Conservation (phyloP, 1,140 invertebrate genomes). For the Macrosteles quadrilineatus region DNA sequence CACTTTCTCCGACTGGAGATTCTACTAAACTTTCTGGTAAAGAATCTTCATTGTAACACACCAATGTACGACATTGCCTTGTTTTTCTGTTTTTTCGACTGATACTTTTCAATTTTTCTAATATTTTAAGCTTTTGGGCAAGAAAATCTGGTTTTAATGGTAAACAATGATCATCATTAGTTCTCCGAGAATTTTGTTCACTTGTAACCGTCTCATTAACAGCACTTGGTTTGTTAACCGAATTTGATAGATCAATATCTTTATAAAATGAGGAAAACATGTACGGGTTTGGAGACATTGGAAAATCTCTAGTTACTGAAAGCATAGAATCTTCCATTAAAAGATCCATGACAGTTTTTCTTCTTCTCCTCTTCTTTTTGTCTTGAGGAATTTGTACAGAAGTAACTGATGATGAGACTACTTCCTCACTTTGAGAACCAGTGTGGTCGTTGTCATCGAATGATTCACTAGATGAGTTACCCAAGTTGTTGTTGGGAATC, state of each 20-base stretch:
- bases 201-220: not conserved
- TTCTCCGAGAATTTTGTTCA: not conserved
- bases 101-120: conserved; percentile 20
- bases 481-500: not conserved
- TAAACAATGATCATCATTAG: not conserved
- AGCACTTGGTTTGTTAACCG: not conserved
- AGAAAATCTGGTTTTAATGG: not conserved
- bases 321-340: conserved; percentile 23
- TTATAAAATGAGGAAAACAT: conserved; percentile 3
- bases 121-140: conserved; percentile 1
- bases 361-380: conserved; percentile 3
- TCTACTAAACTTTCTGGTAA: conserved; percentile 21
- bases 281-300: conserved; percentile 17
- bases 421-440: conserved; percentile 3
- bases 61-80: conserved; percentile 8
- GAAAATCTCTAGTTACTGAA: conserved; percentile 17
- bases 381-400: not conserved
- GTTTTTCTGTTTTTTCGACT: conserved; percentile 13
- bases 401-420: conserved; percentile 12
- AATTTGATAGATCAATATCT: conserved; percentile 6
- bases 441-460: not conserved
- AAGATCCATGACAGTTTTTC: conserved; percentile 16
- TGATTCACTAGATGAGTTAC: not conserved
- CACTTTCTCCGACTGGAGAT: conserved; percentile 1
- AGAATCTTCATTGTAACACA: conserved; percentile 23